These are phyloP conservation scores for Gobius niger DNA, from an alignment of 2,113 vertebrate genomes.

Conservation along the genomic window DNA sequence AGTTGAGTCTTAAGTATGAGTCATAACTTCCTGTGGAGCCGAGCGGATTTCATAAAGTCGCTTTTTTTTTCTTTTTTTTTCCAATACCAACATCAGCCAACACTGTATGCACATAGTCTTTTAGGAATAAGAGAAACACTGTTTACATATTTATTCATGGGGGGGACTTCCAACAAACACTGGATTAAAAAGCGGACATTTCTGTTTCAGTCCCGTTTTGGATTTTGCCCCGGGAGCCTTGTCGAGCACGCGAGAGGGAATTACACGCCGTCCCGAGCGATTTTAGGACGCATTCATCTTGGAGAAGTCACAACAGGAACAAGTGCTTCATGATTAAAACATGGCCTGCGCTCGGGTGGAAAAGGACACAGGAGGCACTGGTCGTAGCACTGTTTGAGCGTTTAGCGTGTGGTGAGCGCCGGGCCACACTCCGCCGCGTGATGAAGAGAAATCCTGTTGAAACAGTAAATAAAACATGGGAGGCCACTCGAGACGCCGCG, in stretches of 20 bases:
- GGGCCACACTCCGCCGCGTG: neutral
- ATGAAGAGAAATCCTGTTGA: neutral
- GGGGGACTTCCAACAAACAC: neutral
- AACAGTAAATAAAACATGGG: neutral
- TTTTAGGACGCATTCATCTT: neutral
- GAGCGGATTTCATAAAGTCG: neutral
- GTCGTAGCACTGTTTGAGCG: neutral
- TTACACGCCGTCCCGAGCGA: neutral
- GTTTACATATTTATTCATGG: neutral
- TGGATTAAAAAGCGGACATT: neutral
- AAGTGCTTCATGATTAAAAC: slow-evolving; percentile 8
- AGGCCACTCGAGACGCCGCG: neutral
- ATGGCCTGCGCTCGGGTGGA: neutral
- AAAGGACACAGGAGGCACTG: neutral
- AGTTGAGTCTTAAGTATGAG: neutral
- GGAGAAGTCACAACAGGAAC: neutral
- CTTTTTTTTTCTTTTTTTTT: neutral
- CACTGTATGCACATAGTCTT: neutral
- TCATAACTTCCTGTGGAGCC: slow-evolving; percentile 1
- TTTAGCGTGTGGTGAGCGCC: neutral
- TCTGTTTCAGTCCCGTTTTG: neutral
- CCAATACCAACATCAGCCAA: neutral
- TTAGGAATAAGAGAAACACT: neutral
- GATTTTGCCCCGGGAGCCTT: neutral
- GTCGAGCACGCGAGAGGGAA: neutral